Evolutionary conservation across 2,113 vertebrate genomes (phyloP).

Genomic region (Takifugu flavidus): DNA sequence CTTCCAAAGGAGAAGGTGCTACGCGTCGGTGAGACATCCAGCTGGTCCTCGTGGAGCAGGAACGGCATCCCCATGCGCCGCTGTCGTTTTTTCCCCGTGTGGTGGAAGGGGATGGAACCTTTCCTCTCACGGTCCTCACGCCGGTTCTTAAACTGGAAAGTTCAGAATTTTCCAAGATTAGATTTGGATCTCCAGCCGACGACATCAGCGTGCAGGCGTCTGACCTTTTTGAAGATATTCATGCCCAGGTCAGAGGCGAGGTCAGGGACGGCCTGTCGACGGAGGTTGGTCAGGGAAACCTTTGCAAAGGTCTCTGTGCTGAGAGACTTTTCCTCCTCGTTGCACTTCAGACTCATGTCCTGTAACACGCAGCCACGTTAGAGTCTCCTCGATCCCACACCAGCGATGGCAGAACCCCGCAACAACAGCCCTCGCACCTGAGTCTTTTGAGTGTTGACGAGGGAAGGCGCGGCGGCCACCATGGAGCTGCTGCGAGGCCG

Average conservation of each 20-base stretch:
- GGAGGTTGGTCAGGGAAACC: slow-evolving; percentile 90
- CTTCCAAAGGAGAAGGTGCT: slow-evolving; percentile 97
- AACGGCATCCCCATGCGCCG: slow-evolving; percentile 94
- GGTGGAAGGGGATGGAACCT: slow-evolving; percentile 94
- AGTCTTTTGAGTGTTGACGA: slow-evolving; percentile 98
- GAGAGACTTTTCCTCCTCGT: slow-evolving; percentile 91
- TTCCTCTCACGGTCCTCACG: slow-evolving; percentile 94
- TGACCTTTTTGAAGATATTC: slow-evolving; percentile 97
- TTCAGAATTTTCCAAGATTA: neutral
- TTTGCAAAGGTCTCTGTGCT: slow-evolving; percentile 92
- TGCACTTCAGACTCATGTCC: slow-evolving; percentile 95
- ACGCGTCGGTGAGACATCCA: slow-evolving; percentile 95
- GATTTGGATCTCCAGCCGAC: neutral
- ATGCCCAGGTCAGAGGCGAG: slow-evolving; percentile 94
- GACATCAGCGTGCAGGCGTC: too few species aligned
- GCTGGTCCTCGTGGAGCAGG: slow-evolving; percentile 91
- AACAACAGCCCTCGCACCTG: slow-evolving; percentile 73
- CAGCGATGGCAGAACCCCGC: too few species aligned
- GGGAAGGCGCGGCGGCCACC: slow-evolving; percentile 91
- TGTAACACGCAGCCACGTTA: slow-evolving; percentile 48
- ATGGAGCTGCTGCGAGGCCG: slow-evolving; percentile 96
- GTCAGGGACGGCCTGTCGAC: slow-evolving; percentile 92
- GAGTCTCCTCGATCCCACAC: neutral
- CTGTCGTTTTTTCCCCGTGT: slow-evolving; percentile 90
- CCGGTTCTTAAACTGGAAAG: slow-evolving; percentile 89